Percentiles rank a stretch among this genome's conserved stretches.
phyloP scores from a whole-genome alignment of 2,113 vertebrate species.

The Azemiops feae region DNA sequence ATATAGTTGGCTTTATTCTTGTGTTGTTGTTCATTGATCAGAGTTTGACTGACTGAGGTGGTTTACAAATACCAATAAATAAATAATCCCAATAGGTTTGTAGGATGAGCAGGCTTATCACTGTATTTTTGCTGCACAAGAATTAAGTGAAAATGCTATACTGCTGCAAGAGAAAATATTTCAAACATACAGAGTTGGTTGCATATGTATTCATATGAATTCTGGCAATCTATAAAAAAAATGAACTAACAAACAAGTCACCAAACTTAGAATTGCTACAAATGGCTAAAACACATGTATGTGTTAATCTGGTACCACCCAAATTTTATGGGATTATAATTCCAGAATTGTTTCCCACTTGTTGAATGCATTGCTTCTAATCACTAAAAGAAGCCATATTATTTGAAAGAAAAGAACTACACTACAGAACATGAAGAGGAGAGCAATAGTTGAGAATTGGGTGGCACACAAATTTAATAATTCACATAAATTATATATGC shows the following conservation, averaged over 20 bases:
- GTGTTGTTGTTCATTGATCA: background rate
- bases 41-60: background rate
- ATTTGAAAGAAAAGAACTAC: background rate
- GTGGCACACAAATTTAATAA: background rate
- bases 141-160: background rate
- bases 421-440: background rate
- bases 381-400: background rate
- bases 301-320: background rate
- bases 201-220: background rate
- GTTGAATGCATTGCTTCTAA: background rate
- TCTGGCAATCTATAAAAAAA: background rate
- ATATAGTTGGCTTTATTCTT: background rate
- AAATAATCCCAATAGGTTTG: background rate
- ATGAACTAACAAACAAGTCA: background rate
- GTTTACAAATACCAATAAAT: background rate
- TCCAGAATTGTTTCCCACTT: background rate
- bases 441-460: background rate
- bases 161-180: background rate
- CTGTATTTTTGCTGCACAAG: background rate
- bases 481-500: background rate
- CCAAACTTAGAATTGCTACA: background rate
- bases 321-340: background rate
- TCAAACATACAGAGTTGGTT: background rate
- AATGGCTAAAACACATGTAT: background rate
- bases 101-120: background rate